These are phyloP conservation scores for Lepidonotus clava DNA, from an alignment of 2,888 invertebrate species.

Conservation along the genomic window DNA sequence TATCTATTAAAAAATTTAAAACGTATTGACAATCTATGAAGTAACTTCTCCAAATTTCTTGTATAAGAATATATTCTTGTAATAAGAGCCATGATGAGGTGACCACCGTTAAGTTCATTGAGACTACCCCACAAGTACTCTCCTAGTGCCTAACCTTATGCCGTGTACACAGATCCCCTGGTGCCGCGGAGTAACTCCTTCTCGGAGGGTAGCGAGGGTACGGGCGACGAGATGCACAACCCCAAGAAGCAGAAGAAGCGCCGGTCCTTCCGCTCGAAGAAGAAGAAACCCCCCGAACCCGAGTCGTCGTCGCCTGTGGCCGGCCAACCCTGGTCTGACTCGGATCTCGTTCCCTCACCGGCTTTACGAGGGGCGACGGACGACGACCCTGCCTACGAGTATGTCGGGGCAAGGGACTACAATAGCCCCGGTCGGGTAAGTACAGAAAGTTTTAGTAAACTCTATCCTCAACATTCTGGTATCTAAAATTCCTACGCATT, in stretches of 20 bases:
- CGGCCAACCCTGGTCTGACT: constrained; percentile 70
- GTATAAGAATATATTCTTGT: too few species aligned
- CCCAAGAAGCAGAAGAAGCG: constrained; percentile 63
- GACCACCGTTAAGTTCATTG: too few species aligned
- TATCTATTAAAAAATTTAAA: too few species aligned
- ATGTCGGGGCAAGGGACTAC: not conserved
- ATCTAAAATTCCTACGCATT: too few species aligned
- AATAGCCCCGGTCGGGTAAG: constrained; percentile 44
- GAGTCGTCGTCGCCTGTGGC: constrained; percentile 64
- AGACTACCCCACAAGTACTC: too few species aligned
- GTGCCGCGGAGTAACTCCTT: constrained; percentile 43
- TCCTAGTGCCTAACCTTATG: too few species aligned
- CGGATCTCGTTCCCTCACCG: constrained; percentile 61
- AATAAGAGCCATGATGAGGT: too few species aligned
- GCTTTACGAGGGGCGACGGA: not conserved
- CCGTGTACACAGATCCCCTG: not conserved
- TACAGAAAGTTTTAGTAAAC: too few species aligned
- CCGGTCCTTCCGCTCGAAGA: constrained; percentile 62
- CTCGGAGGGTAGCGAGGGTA: constrained; percentile 81
- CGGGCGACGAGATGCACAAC: constrained; percentile 78
- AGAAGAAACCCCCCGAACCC: constrained; percentile 66
- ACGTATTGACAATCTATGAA: too few species aligned
- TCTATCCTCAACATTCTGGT: too few species aligned
- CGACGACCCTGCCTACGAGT: constrained; percentile 34
- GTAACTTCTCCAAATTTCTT: too few species aligned